A percentile compares a stretch with the other conserved stretches of the same genome.
Evolutionary conservation across 2,888 invertebrate species (phyloP).

Genomic region (Drosophila heteroneura): DNA sequence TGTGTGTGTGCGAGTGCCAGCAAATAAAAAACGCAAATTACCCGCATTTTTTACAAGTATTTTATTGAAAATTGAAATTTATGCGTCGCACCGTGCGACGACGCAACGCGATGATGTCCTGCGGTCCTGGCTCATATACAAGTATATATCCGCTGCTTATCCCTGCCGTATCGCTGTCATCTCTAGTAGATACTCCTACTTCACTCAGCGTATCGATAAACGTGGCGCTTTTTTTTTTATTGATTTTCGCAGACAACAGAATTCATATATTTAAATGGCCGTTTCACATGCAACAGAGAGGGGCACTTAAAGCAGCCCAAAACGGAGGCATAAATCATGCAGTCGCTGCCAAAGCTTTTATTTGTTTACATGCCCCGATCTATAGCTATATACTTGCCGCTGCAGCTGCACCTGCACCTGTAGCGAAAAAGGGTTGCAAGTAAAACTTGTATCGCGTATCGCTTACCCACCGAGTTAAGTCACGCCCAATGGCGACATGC

Average conservation of each 20-base stretch:
- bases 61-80: conserved; percentile 78
- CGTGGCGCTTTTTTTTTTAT: conserved; percentile 41
- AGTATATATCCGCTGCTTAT: conserved; percentile 50
- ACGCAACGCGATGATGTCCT: conserved; percentile 17
- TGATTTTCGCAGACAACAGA: conserved; percentile 48
- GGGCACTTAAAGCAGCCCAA: conserved; percentile 34
- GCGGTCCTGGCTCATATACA: conserved; percentile 9
- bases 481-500: conserved; percentile 24
- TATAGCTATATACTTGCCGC: not conserved
- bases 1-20: conserved; percentile 18
- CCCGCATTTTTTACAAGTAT: conserved; percentile 77
- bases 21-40: conserved; percentile 70
- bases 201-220: conserved; percentile 62
- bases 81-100: conserved; percentile 50
- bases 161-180: conserved; percentile 80
- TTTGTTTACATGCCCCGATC: conserved; percentile 49
- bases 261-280: conserved; percentile 65
- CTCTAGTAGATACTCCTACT: conserved; percentile 52
- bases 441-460: conserved; percentile 34
- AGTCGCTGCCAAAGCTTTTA: conserved; percentile 39
- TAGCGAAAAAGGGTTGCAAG: conserved; percentile 46
- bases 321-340: conserved; percentile 52
- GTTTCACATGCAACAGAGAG: conserved; percentile 41
- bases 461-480: conserved; percentile 46
- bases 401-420: conserved; percentile 11